phyloP scores from a whole-genome alignment of 1,140 invertebrate species.

The Listronotus bonariensis region DNA sequence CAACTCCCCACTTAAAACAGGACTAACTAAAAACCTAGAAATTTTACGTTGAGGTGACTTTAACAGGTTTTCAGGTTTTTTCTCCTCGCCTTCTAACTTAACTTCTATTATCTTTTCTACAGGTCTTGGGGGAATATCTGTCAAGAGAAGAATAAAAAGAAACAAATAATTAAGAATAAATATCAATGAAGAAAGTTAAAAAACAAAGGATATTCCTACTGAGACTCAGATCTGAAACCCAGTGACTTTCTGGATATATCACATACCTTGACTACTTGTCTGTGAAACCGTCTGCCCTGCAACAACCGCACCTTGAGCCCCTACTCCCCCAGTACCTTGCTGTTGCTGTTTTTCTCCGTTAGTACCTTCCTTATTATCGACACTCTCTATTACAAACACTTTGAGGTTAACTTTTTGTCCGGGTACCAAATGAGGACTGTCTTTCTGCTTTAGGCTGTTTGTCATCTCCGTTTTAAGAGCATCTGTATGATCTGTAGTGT shows the following conservation, averaged over 20 bases:
- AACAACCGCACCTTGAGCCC: neutral
- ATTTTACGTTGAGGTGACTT: conserved; percentile 68
- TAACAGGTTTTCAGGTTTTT: conserved; percentile 30
- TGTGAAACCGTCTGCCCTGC: neutral
- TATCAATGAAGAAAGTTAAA: too few species aligned
- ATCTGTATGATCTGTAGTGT: conserved; percentile 36
- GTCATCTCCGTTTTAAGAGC: conserved; percentile 44
- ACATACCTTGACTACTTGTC: too few species aligned
- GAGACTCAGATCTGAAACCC: too few species aligned
- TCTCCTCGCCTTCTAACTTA: conserved; percentile 33
- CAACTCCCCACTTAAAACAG: conserved; percentile 64
- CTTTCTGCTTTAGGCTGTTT: conserved; percentile 46
- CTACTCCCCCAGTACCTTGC: neutral
- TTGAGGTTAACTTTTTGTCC: conserved; percentile 51
- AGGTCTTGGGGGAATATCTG: neutral
- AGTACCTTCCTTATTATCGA: conserved; percentile 25
- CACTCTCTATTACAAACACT: conserved; percentile 45
- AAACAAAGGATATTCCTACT: too few species aligned
- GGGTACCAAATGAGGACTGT: conserved; percentile 41
- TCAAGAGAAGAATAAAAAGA: neutral
- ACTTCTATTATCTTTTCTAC: conserved; percentile 30
- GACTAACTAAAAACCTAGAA: conserved; percentile 79
- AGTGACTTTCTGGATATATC: too few species aligned
- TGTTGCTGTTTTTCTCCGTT: neutral
- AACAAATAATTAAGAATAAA: too few species aligned